These are phyloP conservation scores for Drosophila parabipectinata DNA, from an alignment of 1,140 invertebrate genomes.

Conservation along the genomic window DNA sequence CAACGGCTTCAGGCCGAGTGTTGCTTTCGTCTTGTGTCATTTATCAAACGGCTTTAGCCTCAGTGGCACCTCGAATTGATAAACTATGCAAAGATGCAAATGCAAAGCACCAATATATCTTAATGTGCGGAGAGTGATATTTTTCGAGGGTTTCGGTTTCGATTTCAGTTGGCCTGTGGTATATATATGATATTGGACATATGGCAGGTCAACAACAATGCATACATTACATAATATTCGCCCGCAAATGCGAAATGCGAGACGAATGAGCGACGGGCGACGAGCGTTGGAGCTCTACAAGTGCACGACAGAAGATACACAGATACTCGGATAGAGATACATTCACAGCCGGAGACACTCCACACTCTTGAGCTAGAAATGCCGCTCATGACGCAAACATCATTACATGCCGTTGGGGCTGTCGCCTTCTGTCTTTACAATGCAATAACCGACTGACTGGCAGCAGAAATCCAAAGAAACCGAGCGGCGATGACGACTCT, in stretches of 20 bases:
- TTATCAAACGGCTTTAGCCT: conserved; percentile 43
- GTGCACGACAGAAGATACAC: conserved; percentile 48
- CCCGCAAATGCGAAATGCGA: conserved; percentile 45
- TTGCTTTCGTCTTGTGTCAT: conserved; percentile 33
- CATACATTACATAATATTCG: conserved; percentile 43
- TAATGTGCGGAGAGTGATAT: conserved; percentile 20
- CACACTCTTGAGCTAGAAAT: conserved; percentile 41
- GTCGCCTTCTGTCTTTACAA: conserved; percentile 48
- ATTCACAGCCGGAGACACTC: conserved; percentile 16
- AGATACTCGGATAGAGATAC: conserved; percentile 35
- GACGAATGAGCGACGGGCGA: conserved; percentile 37
- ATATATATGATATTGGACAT: conserved; percentile 43
- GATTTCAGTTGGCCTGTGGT: conserved; percentile 29
- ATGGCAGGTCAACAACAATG: conserved; percentile 33
- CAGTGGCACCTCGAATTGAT: conserved; percentile 45
- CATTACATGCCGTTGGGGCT: conserved; percentile 44
- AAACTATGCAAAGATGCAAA: conserved; percentile 58
- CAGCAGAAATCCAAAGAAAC: conserved; percentile 12
- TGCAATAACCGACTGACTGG: conserved; percentile 33
- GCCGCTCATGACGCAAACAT: conserved; percentile 54
- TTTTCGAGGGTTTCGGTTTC: conserved; percentile 12
- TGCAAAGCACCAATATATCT: conserved; percentile 31
- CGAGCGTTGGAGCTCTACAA: conserved; percentile 40
- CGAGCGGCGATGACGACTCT: conserved; percentile 27
- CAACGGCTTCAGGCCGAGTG: conserved; percentile 10